Percentiles rank a stretch among this genome's conserved stretches.
Evolutionary conservation across 2,113 vertebrate genomes (phyloP).

Genomic region (Edolisoma coerulescens): DNA sequence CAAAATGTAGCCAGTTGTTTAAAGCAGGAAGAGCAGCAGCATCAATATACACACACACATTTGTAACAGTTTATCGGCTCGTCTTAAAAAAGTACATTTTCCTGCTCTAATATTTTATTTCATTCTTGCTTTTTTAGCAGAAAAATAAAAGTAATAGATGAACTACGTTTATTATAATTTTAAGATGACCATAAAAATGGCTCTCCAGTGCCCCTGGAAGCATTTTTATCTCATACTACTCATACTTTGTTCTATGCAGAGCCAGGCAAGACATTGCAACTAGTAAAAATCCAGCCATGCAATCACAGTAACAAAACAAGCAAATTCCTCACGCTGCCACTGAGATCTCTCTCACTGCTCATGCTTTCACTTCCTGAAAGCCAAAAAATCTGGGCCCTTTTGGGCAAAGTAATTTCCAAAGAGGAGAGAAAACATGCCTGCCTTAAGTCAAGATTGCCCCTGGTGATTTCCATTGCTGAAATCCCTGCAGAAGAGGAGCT

Average conservation of each 20-base stretch:
- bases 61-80: neutral
- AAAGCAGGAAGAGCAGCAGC: neutral
- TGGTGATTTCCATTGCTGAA: neutral
- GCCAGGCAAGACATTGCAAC: neutral
- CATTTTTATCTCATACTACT: neutral
- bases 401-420: neutral
- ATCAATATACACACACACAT: neutral
- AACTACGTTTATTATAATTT: neutral
- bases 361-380: neutral
- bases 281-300: neutral
- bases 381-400: neutral
- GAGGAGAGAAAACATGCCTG: neutral
- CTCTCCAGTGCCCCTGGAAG: neutral
- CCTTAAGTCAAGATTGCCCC: neutral
- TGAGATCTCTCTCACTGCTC: neutral
- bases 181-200: neutral
- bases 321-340: neutral
- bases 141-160: neutral
- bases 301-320: neutral
- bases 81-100: neutral
- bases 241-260: neutral
- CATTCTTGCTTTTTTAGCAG: neutral
- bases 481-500: neutral
- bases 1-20: neutral
- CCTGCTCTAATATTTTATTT: neutral